Base-by-base conservation (phyloP, 2,113 vertebrate genomes). In the Actenoides hombroni region DNA sequence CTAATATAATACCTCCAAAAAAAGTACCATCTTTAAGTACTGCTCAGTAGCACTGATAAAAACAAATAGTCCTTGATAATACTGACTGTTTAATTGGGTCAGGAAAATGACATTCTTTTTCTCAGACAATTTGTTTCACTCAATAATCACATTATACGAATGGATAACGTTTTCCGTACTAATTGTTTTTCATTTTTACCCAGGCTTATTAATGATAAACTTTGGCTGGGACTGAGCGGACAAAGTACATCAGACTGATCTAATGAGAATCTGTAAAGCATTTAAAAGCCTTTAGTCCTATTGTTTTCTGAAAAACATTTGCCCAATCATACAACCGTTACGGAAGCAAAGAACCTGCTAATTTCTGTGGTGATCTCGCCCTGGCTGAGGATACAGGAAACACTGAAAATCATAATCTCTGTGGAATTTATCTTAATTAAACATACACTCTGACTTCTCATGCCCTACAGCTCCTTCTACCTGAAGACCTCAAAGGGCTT, bases 381-480 rank as follows among this genome's bases (percentile, higher is more conserved):
- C 53, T 65, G 61, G 10, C 42, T 92, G 17, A 84, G n/a, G 6
- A 94, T 19, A 57, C 17, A 57, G 48, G 10, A 85, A 89, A 92
- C 65, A 79, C 28, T 65, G 65, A 57, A 88, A 86, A 89, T 53
- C 80, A 44, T n/a, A 13, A 86, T 65, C 49, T 68, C 76, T 73
- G 28, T 42, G 24, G 53, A 75, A 90, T 68, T 86, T 63, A 49
- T 92, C 61, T 76, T 79, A 95, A 92, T 91, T 95, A 89, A 94
- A 67, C 35, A 77, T 73, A 70, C 88, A 78, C 26, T 83, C 31
- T 17, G 15, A 57, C 80, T 83, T 76, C 48, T 76, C 10, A 75
- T 61, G 59, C 67, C 76, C 53, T 73, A 57, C 51, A 69, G 81
- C 83, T 79, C 48, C 74, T 83, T 95, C 61, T 19, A 92, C 57